Conservation (phyloP, 2,113 vertebrate genomes). For the Bubo scandiacus region DNA sequence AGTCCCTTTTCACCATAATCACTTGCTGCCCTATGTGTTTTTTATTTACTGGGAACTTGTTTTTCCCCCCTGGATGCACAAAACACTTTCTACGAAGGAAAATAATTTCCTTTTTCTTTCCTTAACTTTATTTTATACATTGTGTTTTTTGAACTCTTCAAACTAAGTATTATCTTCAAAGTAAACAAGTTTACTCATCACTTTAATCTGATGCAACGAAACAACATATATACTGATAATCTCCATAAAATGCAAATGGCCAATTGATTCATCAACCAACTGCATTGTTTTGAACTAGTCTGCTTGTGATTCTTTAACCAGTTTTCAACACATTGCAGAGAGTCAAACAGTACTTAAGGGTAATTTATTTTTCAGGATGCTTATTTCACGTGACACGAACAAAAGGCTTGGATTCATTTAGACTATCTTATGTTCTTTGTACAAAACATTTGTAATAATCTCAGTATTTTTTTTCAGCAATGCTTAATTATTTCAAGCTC, state of each 20-base stretch:
- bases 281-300: neutral
- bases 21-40: neutral
- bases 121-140: neutral
- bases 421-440: neutral
- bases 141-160: neutral
- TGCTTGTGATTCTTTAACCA: neutral
- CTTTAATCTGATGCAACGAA: neutral
- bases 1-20: neutral
- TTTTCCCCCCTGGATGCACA: accelerated
- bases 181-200: neutral
- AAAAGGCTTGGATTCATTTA: neutral
- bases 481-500: neutral
- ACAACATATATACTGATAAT: neutral
- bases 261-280: neutral
- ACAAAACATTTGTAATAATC: neutral
- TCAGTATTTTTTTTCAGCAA: neutral
- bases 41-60: neutral
- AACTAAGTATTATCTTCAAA: neutral
- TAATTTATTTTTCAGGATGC: neutral
- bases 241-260: neutral
- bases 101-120: neutral
- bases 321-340: neutral
- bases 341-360: neutral
- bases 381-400: neutral
- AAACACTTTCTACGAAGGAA: neutral